A percentile compares a stretch with the other conserved stretches of the same genome.
phyloP scores from a whole-genome alignment of 2,113 vertebrate genomes.

The Leptocoma aspasia region DNA sequence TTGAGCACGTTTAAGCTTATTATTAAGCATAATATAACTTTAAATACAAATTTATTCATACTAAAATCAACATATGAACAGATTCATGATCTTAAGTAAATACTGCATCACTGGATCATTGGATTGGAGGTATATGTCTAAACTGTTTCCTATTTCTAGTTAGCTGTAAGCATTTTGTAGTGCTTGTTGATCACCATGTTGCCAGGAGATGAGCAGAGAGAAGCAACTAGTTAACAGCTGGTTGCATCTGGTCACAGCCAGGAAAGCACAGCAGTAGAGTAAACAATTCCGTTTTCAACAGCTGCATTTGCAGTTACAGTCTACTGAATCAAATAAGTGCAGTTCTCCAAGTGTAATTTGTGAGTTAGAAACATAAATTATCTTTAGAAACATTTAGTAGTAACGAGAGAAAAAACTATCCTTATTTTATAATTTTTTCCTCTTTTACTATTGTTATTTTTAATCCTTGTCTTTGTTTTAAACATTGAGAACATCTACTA shows the following conservation, averaged over 20 bases:
- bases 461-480: not conserved
- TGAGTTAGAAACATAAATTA: constrained; percentile 37
- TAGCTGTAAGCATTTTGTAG: not conserved
- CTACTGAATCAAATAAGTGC: constrained; percentile 30
- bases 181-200: not conserved
- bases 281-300: constrained; percentile 42
- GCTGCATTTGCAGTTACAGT: constrained; percentile 56
- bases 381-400: constrained; percentile 30
- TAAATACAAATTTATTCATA: not conserved
- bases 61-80: not conserved
- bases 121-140: not conserved
- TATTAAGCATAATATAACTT: not conserved
- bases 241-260: constrained; percentile 68
- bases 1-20: not conserved
- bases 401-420: not conserved
- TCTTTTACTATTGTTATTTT: not conserved
- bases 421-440: not conserved
- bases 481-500: not conserved
- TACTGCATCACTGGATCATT: not conserved
- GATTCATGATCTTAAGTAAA: not conserved
- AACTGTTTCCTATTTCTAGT: constrained; percentile 9
- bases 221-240: constrained; percentile 73
- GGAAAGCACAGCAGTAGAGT: constrained; percentile 52
- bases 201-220: constrained; percentile 33
- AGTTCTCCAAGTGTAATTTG: constrained; percentile 31